Evolutionary conservation across 2,113 vertebrate genomes (phyloP).

Genomic region (Lathamus discolor): DNA sequence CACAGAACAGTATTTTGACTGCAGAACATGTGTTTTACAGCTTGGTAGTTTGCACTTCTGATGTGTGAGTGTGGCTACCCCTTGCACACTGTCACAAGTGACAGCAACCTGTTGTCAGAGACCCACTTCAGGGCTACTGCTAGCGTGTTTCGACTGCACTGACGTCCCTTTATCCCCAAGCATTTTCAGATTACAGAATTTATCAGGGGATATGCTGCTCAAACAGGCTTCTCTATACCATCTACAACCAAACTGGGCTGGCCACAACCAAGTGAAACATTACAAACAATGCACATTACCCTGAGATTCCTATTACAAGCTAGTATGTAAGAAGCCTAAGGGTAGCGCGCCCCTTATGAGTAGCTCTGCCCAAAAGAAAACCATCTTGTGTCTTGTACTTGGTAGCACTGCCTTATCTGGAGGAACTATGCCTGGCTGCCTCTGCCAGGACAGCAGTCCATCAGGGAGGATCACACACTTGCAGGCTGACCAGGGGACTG

Average conservation of each 20-base stretch:
- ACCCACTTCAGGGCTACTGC: not conserved
- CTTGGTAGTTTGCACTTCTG: not conserved
- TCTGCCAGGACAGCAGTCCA: not conserved
- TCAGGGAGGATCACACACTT: not conserved
- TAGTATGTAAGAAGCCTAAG: not conserved
- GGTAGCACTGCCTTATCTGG: not conserved
- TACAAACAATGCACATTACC: not conserved
- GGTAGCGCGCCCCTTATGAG: fast-evolving
- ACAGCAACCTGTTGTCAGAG: not conserved
- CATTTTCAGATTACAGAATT: not conserved
- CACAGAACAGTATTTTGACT: not conserved
- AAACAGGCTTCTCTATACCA: not conserved
- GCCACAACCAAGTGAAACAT: fast-evolving
- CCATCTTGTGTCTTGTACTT: not conserved
- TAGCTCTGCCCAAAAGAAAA: not conserved
- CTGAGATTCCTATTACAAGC: not conserved
- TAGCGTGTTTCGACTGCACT: not conserved
- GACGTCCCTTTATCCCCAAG: not conserved
- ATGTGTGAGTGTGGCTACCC: not conserved
- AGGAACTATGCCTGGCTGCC: not conserved
- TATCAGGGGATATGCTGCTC: not conserved
- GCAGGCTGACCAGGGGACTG: not conserved
- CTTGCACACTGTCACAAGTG: fast-evolving
- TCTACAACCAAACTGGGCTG: not conserved
- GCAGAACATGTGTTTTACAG: not conserved